Conservation (phyloP, 2,113 vertebrate species). For the Tamias sibiricus region DNA sequence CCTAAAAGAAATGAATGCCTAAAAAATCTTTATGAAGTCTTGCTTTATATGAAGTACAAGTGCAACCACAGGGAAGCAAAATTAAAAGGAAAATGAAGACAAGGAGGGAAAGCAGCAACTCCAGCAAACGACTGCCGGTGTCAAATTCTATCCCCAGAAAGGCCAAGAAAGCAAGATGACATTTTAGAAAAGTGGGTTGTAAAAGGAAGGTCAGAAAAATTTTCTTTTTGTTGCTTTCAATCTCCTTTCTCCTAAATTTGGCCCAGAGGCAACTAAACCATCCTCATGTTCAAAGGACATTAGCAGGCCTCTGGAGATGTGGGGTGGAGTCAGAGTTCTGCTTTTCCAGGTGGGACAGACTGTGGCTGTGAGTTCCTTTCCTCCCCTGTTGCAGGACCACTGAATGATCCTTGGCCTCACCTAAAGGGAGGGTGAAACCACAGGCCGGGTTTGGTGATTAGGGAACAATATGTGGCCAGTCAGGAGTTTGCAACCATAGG, state of each 20-base stretch:
- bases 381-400: not conserved
- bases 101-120: not conserved
- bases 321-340: not conserved
- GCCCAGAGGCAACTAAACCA: not conserved
- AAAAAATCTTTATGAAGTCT: too few relatives aligned
- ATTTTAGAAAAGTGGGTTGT: not conserved
- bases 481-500: not conserved
- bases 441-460: too few relatives aligned
- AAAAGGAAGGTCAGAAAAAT: not conserved
- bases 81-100: not conserved
- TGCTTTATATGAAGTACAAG: not conserved
- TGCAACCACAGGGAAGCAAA: not conserved
- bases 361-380: fast-evolving
- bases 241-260: not conserved
- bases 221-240: not conserved
- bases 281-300: fast-evolving
- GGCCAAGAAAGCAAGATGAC: fast-evolving
- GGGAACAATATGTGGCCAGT: not conserved
- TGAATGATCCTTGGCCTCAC: not conserved
- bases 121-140: not conserved
- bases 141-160: not conserved
- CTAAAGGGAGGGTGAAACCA: not conserved
- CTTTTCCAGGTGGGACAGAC: not conserved
- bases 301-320: not conserved
- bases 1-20: not conserved